These are phyloP conservation scores for Mesocricetus auratus DNA, from an alignment of 2,113 vertebrate genomes.

Conservation along the genomic window DNA sequence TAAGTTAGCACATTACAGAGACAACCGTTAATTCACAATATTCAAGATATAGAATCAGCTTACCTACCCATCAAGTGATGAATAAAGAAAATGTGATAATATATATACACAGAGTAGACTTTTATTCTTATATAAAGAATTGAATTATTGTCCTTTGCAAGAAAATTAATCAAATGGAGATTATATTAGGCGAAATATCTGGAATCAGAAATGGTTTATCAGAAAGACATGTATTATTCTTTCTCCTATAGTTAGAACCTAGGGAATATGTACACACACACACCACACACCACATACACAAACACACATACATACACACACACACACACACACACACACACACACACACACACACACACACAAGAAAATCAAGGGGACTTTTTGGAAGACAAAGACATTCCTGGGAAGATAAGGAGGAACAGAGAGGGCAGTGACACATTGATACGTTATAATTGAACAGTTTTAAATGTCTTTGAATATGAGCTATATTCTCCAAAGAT, in stretches of 20 bases:
- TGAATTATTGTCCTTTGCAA: background rate
- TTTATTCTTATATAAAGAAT: background rate
- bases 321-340: background rate
- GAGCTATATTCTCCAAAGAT: slow-evolving; percentile 5
- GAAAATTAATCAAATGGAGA: background rate
- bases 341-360: background rate
- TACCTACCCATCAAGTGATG: background rate
- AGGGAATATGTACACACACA: background rate
- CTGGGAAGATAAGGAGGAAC: background rate
- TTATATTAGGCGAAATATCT: background rate
- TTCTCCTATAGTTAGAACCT: background rate
- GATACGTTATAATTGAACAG: background rate
- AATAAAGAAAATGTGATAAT: background rate
- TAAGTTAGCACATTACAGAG: background rate
- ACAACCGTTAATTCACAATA: background rate
- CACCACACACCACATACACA: background rate
- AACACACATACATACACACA: background rate
- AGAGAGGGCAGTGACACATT: background rate
- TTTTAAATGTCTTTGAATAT: background rate
- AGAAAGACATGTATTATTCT: background rate
- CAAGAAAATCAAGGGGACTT: background rate
- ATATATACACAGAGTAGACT: background rate
- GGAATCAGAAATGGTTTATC: background rate
- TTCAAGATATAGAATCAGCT: background rate
- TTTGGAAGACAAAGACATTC: background rate